These are phyloP conservation scores for Meloidogyne exigua DNA, from an alignment of 1,140 invertebrate genomes.

Conservation along the genomic window DNA sequence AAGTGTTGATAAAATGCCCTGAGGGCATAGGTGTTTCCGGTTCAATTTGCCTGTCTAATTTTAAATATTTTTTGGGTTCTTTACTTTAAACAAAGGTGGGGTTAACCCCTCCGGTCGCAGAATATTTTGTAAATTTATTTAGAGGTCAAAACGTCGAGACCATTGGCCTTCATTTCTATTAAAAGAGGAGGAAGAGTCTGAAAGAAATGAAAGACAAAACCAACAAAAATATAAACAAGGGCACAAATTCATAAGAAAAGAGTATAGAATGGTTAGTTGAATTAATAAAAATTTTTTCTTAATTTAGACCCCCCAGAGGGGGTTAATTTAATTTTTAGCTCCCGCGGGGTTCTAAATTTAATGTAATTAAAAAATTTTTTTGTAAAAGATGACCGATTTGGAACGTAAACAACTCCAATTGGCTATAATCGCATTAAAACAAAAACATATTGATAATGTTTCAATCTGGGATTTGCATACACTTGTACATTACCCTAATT, in stretches of 20 bases:
- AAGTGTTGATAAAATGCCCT: too few species aligned
- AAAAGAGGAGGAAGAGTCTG: background rate
- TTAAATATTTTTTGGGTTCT: too few species aligned
- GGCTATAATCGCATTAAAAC: constrained; percentile 60
- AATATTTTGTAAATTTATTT: background rate
- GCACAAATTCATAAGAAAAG: background rate
- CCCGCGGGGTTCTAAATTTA: background rate
- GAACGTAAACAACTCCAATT: constrained; percentile 47
- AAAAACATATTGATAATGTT: constrained; percentile 56
- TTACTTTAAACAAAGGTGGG: too few species aligned
- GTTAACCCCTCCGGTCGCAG: too few species aligned
- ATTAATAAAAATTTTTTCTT: background rate
- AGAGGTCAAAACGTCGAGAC: background rate
- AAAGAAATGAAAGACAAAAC: background rate
- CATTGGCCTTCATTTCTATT: background rate
- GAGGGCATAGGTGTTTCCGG: too few species aligned
- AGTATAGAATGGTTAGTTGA: background rate
- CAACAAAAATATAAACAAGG: background rate
- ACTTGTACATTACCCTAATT: constrained; percentile 60
- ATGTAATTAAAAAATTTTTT: background rate
- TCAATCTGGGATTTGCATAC: constrained; percentile 60
- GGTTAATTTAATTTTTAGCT: background rate
- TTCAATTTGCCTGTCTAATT: too few species aligned
- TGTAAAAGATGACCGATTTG: constrained; percentile 42
- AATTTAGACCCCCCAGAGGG: too few species aligned